These are phyloP conservation scores for Graphium colonna DNA, from an alignment of 2,888 invertebrate genomes.

Conservation along the genomic window DNA sequence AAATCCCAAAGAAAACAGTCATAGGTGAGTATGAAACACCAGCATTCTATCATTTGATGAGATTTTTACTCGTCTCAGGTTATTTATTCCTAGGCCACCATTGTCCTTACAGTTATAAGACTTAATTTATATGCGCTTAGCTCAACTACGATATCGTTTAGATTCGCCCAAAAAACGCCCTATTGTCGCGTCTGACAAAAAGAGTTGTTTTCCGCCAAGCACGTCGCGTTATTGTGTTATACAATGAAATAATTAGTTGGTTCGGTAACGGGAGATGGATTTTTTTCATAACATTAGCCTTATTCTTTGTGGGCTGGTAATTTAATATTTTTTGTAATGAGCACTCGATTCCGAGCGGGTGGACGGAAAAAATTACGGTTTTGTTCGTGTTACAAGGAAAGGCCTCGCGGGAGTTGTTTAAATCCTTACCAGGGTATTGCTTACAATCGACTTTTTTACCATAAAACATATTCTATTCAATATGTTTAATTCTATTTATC, in stretches of 20 bases:
- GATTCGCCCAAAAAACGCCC: constrained; percentile 55
- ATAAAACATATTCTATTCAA: no score
- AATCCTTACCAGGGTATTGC: constrained; percentile 24
- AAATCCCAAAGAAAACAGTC: no score
- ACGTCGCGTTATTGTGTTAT: constrained; percentile 63
- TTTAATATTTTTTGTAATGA: constrained; percentile 75
- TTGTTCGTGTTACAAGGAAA: constrained; percentile 46
- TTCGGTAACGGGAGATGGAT: constrained; percentile 67
- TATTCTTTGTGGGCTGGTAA: constrained; percentile 67
- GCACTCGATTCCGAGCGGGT: constrained; percentile 55
- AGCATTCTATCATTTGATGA: no score
- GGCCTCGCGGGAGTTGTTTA: constrained; percentile 35
- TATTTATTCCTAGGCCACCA: constrained; percentile 25
- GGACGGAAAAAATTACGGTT: constrained; percentile 49
- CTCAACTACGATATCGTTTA: constrained; percentile 57
- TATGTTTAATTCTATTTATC: no score
- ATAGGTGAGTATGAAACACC: no score
- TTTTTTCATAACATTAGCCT: constrained; percentile 55
- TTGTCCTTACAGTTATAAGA: constrained; percentile 31
- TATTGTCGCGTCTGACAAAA: constrained; percentile 64
- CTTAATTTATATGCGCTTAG: constrained; percentile 51
- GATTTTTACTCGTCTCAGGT: not conserved
- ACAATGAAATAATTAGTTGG: constrained; percentile 76
- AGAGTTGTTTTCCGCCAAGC: constrained; percentile 66
- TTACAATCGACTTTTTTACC: not conserved